A percentile compares a stretch with the other conserved stretches of the same genome.
Evolutionary conservation across 2,888 invertebrate genomes (phyloP).

Genomic region (Pristionchus fissidentatus): DNA sequence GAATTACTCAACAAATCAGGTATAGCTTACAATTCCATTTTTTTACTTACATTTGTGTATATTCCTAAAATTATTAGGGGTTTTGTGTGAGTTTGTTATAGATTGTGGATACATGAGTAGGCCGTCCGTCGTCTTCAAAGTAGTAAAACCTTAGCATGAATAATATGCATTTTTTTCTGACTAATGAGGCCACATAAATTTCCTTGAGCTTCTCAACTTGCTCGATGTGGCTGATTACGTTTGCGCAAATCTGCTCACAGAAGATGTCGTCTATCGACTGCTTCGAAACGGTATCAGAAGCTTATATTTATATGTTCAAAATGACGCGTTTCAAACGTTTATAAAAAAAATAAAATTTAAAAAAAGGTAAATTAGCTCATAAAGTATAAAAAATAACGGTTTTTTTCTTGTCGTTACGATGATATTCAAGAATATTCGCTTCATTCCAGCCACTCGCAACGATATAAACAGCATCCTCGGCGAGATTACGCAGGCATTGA

Average conservation of each 20-base stretch:
- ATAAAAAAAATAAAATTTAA: too few relatives aligned
- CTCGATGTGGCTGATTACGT: constrained; percentile 11
- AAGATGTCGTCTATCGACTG: constrained; percentile 33
- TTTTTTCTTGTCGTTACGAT: too few relatives aligned
- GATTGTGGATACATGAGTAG: neutral
- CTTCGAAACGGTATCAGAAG: neutral
- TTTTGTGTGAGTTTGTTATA: neutral
- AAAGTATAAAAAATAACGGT: too few relatives aligned
- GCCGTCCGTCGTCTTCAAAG: too few relatives aligned
- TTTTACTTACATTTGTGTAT: too few relatives aligned
- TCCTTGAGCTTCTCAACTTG: constrained; percentile 15
- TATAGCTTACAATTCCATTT: too few relatives aligned
- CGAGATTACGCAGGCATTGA: neutral
- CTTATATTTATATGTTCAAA: neutral
- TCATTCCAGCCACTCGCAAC: neutral
- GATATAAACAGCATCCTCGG: constrained; percentile 8
- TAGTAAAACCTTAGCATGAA: neutral
- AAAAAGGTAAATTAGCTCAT: too few relatives aligned
- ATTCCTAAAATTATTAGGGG: too few relatives aligned
- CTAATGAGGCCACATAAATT: too few relatives aligned
- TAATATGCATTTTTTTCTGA: neutral
- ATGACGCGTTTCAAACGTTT: too few relatives aligned
- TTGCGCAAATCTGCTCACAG: constrained; percentile 11
- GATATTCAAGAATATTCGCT: too few relatives aligned
- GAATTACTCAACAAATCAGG: constrained; percentile 19